Conservation (phyloP, 2,888 invertebrate species). For the Caenorhabditis zanzibari region DNA sequence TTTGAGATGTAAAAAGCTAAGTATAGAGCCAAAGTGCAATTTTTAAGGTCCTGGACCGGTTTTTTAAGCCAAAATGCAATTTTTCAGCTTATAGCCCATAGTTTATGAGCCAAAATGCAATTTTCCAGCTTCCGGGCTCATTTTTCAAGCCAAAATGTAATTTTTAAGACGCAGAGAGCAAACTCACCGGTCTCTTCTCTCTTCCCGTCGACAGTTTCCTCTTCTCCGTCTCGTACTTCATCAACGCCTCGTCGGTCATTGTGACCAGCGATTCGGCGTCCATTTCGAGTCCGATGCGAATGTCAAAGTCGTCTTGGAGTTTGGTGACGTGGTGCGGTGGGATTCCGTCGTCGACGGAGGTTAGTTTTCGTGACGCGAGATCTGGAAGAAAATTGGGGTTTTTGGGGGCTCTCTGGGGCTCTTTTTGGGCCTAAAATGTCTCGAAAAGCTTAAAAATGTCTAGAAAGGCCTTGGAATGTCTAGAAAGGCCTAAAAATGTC, state of each 20-base stretch:
- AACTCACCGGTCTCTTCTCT: slow-evolving; percentile 25
- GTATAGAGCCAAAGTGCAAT: too few species aligned
- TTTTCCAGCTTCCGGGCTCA: too few species aligned
- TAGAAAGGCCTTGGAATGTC: background rate
- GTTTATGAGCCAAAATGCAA: too few species aligned
- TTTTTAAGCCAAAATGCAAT: too few species aligned
- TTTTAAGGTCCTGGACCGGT: too few species aligned
- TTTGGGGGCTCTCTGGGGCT: background rate
- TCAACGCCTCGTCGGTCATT: slow-evolving; percentile 22
- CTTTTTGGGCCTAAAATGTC: background rate
- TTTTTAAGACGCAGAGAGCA: background rate
- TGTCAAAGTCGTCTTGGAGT: slow-evolving; percentile 21
- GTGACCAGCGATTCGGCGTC: slow-evolving; percentile 41
- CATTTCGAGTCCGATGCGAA: background rate
- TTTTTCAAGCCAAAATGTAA: background rate
- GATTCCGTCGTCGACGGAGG: slow-evolving; percentile 28
- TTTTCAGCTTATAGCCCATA: too few species aligned
- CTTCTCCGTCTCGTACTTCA: slow-evolving; percentile 20
- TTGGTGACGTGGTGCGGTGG: slow-evolving; percentile 39
- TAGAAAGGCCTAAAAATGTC: background rate
- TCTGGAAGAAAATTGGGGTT: background rate
- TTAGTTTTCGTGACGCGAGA: slow-evolving; percentile 36
- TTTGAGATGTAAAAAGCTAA: too few species aligned
- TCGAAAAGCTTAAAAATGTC: background rate
- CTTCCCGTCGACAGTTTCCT: slow-evolving; percentile 2